Base-by-base conservation (phyloP, 2,888 invertebrate genomes). In the Oscheius onirici region DNA sequence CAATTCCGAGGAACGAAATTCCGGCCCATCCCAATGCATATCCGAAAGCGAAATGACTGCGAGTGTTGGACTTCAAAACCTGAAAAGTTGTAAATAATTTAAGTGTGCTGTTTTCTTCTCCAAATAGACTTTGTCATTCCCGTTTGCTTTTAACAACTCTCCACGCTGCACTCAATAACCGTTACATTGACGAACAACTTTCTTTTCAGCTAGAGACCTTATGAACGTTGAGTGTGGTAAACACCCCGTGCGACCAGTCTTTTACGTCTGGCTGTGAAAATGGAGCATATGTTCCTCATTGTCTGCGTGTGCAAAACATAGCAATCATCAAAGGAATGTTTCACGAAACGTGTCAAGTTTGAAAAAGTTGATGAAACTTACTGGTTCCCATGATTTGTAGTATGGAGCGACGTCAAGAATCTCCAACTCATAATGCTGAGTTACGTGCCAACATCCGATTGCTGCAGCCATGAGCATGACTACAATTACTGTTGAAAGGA, bases 1-100 rank as follows among this genome's bases (percentile, higher is more conserved):
- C 77, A 28, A 95, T 91, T 88, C 95, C 91, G 88, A 94, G 92
- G 90, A 94, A 93, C 86, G 93, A 94, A 88, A 95, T 94, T 90
- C 95, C 95, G 90, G 94, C 93, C 95, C 95, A 96, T 89, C 95
- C 94, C 89, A 95, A 92, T 91, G 95, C 93, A 91, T 95, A 96
- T 87, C 95, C 95, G 95, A 95, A 96, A 90, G 95, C 95, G 91
- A 95, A 95, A 90, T 81, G 84, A 57, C 78, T 58, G 2, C 73
- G 78, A n/a, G 87, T 85, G 17, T 79, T 75, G 40, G 71, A 58
- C 73, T 81, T 84, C 46, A 87, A 75, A 15, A 83, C 69, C 86
- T 86, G 76, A 17, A 58, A 58, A 20, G 8, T 6, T n/a, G n/a
- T n/a, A n/a, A n/a, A n/a, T n/a, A n/a, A n/a, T n/a, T n/a, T n/a